Percentiles rank a stretch among this genome's conserved stretches.
phyloP scores from a whole-genome alignment of 2,888 invertebrate genomes.

The Branchipolynoe longqiensis region DNA sequence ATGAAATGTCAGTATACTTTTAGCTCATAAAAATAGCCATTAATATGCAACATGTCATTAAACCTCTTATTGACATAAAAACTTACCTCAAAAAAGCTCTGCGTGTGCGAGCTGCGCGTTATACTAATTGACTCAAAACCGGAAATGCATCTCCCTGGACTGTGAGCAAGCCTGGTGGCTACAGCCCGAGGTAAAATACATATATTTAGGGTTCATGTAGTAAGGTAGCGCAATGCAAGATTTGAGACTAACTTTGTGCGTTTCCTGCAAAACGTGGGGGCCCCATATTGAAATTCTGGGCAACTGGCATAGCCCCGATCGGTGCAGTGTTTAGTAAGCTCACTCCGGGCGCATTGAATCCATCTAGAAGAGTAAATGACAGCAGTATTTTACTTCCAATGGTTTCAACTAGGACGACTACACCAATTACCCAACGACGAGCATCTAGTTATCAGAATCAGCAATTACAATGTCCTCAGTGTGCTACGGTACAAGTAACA shows the following conservation, averaged over 20 bases:
- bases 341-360: slow-evolving; percentile 40
- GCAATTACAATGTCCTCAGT: not conserved
- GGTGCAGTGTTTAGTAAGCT: slow-evolving; percentile 38
- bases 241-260: slow-evolving; percentile 59
- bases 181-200: not conserved
- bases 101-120: no score
- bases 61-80: no score
- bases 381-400: slow-evolving; percentile 39
- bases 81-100: no score
- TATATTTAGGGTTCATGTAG: slow-evolving; percentile 39
- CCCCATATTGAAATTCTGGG: slow-evolving; percentile 52
- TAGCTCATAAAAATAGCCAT: no score
- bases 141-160: no score
- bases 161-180: no score
- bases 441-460: not conserved
- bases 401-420: not conserved
- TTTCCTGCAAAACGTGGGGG: slow-evolving; percentile 54
- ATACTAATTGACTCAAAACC: no score
- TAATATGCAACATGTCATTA: no score
- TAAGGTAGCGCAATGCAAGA: slow-evolving; percentile 44
- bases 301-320: slow-evolving; percentile 29
- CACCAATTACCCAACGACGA: slow-evolving; percentile 12
- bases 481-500: not conserved
- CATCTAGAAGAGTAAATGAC: slow-evolving; percentile 56
- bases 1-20: no score